phyloP scores from a whole-genome alignment of 2,797 vertebrate species.

The Odontamblyopus lacepedii region DNA sequence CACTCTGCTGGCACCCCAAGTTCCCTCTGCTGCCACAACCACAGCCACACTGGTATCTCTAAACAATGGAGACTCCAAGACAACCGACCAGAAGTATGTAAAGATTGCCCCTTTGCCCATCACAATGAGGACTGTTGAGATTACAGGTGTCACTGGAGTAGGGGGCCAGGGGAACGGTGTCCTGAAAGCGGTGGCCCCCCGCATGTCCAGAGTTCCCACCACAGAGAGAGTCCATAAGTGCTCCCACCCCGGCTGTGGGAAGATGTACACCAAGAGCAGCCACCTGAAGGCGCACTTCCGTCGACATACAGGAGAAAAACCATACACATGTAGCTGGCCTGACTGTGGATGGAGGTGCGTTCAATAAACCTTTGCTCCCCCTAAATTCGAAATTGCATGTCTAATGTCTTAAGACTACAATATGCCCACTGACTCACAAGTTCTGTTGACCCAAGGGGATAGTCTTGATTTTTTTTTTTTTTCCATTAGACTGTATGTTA shows the following conservation, averaged over 20 bases:
- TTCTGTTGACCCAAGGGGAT: too few species aligned
- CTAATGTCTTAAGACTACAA: neutral
- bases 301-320: slow-evolving; percentile 82
- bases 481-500: neutral
- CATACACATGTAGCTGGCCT: slow-evolving; percentile 83
- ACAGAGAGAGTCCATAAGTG: slow-evolving; percentile 82
- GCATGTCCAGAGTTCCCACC: slow-evolving; percentile 56
- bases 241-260: slow-evolving; percentile 81
- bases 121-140: slow-evolving; percentile 73
- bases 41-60: slow-evolving; percentile 53
- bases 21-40: slow-evolving; percentile 55
- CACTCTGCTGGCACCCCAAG: slow-evolving; percentile 72
- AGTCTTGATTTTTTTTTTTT: too few species aligned
- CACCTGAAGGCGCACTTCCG: slow-evolving; percentile 83
- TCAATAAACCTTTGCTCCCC: neutral
- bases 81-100: slow-evolving; percentile 80
- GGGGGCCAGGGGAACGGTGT: slow-evolving; percentile 44
- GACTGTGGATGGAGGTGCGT: slow-evolving; percentile 82
- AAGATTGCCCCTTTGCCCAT: slow-evolving; percentile 82
- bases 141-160: slow-evolving; percentile 48
- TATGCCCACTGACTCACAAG: neutral
- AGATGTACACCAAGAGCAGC: slow-evolving; percentile 86
- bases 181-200: slow-evolving; percentile 68
- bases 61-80: slow-evolving; percentile 48
- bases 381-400: too few species aligned